These are phyloP conservation scores for Dendrophyllia cribrosa DNA, from an alignment of 64 coral and sea anemone genomes.

Conservation along the genomic window DNA sequence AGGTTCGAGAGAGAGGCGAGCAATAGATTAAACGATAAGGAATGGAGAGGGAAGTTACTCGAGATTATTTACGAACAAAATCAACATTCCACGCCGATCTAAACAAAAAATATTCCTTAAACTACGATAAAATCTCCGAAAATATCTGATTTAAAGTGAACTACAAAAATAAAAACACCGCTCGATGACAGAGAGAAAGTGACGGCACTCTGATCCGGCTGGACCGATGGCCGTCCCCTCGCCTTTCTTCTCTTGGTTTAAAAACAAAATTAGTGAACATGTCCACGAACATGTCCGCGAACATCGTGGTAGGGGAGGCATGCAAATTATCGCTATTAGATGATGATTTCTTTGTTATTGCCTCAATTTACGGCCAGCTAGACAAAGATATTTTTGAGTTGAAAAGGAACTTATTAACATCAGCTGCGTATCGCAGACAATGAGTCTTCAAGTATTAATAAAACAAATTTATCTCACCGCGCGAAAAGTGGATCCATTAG, in stretches of 20 bases:
- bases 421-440: background rate
- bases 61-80: conserved; percentile 8
- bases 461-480: background rate
- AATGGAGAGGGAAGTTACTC: background rate
- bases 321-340: conserved; percentile 36
- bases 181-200: background rate
- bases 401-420: conserved; percentile 3
- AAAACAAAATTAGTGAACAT: conserved; percentile 23
- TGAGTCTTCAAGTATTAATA: background rate
- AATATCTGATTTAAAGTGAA: background rate
- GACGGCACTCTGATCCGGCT: background rate
- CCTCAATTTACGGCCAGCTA: conserved; percentile 16
- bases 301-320: background rate
- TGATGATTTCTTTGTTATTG: conserved; percentile 18
- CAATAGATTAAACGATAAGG: conserved; percentile 27
- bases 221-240: background rate
- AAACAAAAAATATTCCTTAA: background rate
- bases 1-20: background rate
- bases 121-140: conserved; percentile 14
- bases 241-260: background rate
- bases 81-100: conserved; percentile 33
- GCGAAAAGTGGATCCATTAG: too few relatives aligned
- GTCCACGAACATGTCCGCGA: background rate
- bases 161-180: conserved; percentile 1
- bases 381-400: conserved; percentile 32